Percentiles rank a stretch among this genome's conserved stretches.
Evolutionary conservation across 2,888 invertebrate genomes (phyloP).

Genomic region (Neocrepidodera transversa): DNA sequence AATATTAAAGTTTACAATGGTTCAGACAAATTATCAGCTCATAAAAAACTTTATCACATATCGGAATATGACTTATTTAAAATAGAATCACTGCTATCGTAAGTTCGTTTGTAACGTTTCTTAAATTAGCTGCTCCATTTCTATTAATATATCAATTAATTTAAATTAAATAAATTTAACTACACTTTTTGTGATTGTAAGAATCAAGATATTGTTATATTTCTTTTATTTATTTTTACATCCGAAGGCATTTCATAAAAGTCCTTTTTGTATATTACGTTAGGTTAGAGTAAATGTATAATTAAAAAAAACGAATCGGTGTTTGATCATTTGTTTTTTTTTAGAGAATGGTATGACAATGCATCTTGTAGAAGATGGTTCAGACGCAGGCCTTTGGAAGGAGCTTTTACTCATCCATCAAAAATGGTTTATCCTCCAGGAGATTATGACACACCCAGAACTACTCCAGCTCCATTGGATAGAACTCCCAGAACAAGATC

Average conservation of each 20-base stretch:
- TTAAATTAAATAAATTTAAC: too few species aligned
- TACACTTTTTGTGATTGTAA: too few species aligned
- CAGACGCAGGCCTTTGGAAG: constrained; percentile 81
- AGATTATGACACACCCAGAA: constrained; percentile 80
- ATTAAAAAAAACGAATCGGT: too few species aligned
- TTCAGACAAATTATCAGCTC: constrained; percentile 40
- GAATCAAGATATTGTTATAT: too few species aligned
- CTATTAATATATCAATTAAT: too few species aligned
- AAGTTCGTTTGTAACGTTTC: constrained; percentile 20
- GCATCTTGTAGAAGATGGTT: constrained; percentile 88
- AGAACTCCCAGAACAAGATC: constrained; percentile 61
- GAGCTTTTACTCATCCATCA: constrained; percentile 90
- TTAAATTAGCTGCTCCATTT: too few species aligned
- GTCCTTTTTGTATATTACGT: too few species aligned
- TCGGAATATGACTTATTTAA: constrained; percentile 44
- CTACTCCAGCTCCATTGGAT: constrained; percentile 70
- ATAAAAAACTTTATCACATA: constrained; percentile 44
- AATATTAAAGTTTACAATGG: constrained; percentile 42
- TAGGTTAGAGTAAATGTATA: too few species aligned
- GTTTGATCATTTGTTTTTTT: too few species aligned
- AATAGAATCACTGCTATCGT: constrained; percentile 43
- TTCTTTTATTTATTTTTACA: too few species aligned
- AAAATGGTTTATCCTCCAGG: constrained; percentile 94
- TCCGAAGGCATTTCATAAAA: too few species aligned
- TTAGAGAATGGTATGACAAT: constrained; percentile 87